phyloP scores from a whole-genome alignment of 2,113 vertebrate genomes.

The Piliocolobus tephrosceles region DNA sequence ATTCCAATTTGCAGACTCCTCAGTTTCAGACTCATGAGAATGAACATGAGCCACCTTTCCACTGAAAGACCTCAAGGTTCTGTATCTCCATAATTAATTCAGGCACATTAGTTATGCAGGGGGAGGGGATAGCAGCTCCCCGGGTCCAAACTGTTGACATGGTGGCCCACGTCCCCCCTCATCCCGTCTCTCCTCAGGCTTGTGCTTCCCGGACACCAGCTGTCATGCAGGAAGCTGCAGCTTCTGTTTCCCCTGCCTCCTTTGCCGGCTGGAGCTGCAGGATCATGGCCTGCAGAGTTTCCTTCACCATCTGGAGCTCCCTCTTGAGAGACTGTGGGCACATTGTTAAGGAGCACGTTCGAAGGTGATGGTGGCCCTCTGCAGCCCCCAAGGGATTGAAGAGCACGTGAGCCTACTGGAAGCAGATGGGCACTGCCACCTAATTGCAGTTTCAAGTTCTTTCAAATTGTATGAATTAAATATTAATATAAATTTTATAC shows the following conservation, averaged over 20 bases:
- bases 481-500: constrained; percentile 87
- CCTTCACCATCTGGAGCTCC: constrained; percentile 91
- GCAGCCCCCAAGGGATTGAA: constrained; percentile 72
- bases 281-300: constrained; percentile 85
- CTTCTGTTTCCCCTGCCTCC: constrained; percentile 84
- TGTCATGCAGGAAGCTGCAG: constrained; percentile 87
- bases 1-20: constrained; percentile 57
- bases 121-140: constrained; percentile 9
- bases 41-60: neutral
- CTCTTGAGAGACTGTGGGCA: constrained; percentile 88
- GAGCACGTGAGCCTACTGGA: constrained; percentile 80
- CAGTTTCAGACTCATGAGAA: constrained; percentile 53
- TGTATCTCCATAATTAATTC: constrained; percentile 63
- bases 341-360: constrained; percentile 88
- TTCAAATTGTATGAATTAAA: constrained; percentile 90
- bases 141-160: neutral
- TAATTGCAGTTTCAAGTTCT: constrained; percentile 86
- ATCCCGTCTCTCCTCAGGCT: constrained; percentile 85
- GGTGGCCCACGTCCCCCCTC: constrained; percentile 23
- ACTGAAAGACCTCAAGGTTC: constrained; percentile 66
- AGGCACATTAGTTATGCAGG: constrained; percentile 64
- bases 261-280: constrained; percentile 88
- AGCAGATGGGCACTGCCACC: constrained; percentile 87
- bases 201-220: constrained; percentile 83
- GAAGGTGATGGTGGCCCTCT: constrained; percentile 81